Conservation (phyloP, 2,797 vertebrate genomes). For the Benthosema pterotum region DNA sequence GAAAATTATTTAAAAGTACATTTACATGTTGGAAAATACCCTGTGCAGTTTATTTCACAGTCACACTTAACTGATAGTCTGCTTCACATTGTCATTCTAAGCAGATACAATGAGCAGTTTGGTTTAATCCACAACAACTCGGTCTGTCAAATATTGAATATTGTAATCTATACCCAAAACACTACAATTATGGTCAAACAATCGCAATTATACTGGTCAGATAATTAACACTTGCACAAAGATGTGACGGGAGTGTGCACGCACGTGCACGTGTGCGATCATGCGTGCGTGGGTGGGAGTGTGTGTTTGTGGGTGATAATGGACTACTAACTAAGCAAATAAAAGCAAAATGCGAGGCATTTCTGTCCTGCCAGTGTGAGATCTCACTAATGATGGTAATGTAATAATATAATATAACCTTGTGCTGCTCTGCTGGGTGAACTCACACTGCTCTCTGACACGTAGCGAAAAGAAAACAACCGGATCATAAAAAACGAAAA, state of each 20-base stretch:
- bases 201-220: no score
- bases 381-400: slow-evolving; percentile 18
- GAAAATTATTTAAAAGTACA: neutral
- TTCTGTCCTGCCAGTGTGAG: slow-evolving; percentile 10
- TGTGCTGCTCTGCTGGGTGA: neutral
- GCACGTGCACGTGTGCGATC: neutral
- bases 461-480: neutral
- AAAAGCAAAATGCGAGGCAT: slow-evolving; percentile 16
- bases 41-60: no score
- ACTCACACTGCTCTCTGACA: neutral
- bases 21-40: no score
- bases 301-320: neutral
- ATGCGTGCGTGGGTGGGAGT: neutral
- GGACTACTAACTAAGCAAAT: slow-evolving; percentile 23
- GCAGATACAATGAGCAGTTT: neutral
- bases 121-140: no score
- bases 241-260: no score
- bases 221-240: no score
- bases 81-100: slow-evolving; percentile 12
- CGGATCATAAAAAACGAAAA: neutral
- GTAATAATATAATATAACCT: neutral
- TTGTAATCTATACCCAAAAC: neutral
- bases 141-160: no score
- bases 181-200: no score
- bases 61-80: neutral